Conservation (phyloP, 2,113 vertebrate species). For the human (Homo sapiens) region DNA sequence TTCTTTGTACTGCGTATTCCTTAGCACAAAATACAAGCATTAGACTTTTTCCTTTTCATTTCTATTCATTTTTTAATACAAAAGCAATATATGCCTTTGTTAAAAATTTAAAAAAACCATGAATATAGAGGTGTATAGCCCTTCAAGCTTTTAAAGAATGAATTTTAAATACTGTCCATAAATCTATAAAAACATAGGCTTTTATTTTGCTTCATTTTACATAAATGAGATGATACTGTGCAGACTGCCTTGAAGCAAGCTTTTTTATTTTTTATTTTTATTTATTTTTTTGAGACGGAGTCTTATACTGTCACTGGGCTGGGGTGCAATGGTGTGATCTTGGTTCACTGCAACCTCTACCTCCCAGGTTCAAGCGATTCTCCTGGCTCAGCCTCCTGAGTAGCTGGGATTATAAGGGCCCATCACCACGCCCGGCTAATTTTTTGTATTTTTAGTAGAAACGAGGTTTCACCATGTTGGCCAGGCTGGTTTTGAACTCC, state of each 20-base stretch:
- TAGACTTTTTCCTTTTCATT: too few species aligned
- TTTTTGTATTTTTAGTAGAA: too few species aligned
- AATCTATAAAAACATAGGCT: not conserved
- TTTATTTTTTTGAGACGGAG: too few species aligned
- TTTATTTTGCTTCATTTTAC: not conserved
- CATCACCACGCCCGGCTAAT: too few species aligned
- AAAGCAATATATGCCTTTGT: not conserved
- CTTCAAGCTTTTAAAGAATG: not conserved
- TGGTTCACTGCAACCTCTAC: too few species aligned
- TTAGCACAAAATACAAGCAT: not conserved
- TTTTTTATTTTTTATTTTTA: not conserved
- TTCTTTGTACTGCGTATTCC: not conserved
- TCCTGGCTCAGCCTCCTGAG: too few species aligned
- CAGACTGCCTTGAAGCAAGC: not conserved
- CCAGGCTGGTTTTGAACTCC: too few species aligned
- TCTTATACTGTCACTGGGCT: too few species aligned
- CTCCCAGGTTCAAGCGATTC: too few species aligned
- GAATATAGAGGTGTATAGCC: not conserved
- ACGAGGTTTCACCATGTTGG: too few species aligned
- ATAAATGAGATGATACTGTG: not conserved
- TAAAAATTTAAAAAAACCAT: not conserved
- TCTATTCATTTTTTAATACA: not conserved
- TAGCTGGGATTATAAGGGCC: too few species aligned
- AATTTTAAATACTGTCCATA: not conserved
- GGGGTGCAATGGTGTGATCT: too few species aligned